Evolutionary conservation across 2,888 invertebrate genomes (phyloP).

Genomic region (Ichneumoninae sp.): DNA sequence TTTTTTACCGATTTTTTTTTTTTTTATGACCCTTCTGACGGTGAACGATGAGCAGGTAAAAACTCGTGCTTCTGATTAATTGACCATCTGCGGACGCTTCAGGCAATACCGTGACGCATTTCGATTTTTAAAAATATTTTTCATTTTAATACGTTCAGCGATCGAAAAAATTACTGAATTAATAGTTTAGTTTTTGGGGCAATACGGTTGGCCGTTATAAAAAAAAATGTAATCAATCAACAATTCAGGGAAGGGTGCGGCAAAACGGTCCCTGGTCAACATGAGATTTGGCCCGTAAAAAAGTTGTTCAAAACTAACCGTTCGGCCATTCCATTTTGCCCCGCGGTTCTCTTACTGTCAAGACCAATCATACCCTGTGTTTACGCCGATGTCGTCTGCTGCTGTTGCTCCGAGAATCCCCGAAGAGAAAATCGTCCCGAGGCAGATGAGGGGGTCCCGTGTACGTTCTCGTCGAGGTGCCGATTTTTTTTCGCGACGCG

Average conservation of each 20-base stretch:
- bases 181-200: too few relatives aligned
- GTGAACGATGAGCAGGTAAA: neutral
- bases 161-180: too few relatives aligned
- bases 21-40: neutral
- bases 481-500: conserved; percentile 61
- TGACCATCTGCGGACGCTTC: neutral
- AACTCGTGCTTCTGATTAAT: conserved; percentile 3
- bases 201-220: too few relatives aligned
- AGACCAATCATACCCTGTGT: conserved; percentile 74
- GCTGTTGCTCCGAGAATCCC: conserved; percentile 67
- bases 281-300: neutral
- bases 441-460: conserved; percentile 71
- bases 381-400: conserved; percentile 73
- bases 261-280: too few relatives aligned
- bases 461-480: conserved; percentile 61
- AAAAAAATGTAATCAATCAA: too few relatives aligned
- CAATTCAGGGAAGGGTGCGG: too few relatives aligned
- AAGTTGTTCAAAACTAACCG: neutral
- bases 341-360: neutral
- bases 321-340: too few relatives aligned
- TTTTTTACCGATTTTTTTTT: too few relatives aligned
- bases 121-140: neutral
- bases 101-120: neutral
- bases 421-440: conserved; percentile 75
- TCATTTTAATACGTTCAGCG: neutral